Base-by-base conservation (phyloP, 2,113 vertebrate species). In the Lagopus muta region DNA sequence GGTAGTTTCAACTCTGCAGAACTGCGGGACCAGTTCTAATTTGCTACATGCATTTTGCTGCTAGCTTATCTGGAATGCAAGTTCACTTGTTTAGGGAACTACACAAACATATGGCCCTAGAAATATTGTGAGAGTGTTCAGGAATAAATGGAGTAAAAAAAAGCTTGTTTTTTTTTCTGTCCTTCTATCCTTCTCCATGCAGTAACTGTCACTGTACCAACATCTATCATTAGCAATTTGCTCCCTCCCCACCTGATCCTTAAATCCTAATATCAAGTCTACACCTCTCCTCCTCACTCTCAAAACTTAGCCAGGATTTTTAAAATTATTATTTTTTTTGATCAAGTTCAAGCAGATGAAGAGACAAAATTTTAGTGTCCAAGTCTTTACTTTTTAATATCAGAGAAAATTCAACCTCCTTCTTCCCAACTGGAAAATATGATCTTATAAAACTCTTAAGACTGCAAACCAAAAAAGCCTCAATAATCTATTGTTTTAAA, bases 321-420 rank as follows among this genome's bases (percentile, higher is more conserved):
- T 57, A 32, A 57, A 32, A 32, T 20, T 57, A 32, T 32, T 17
- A 19, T 32, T 95, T 93, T 83, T 77, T 74, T 71, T n/a, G 50
- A 71, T 94, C 7, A 27, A 70, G 48, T 65, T 89, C 74, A 95
- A 93, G 69, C 27, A 96, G 87, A 92, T 58, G 91, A 55, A 48
- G 45, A 77, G 22, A 4, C 60, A 48, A 9, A 14, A 4, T 71
- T 85, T 65, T 89, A 54, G 72, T 87, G 34, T 38, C 52, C 16
- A 13, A 32, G 61, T 54, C 21, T 89, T 74, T 10, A 42, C 66
- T 87, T 90, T 67, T 2, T 52, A 18, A 22, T 27, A 8, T 61
- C 45, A 8, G 2, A 79, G 20, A 65, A 30, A 93, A 57, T 3
- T 4, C 1, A 77, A 25, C 13, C 50, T 72, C 38, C 55, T 73